phyloP scores from a whole-genome alignment of 1,140 invertebrate genomes.

The Nilaparvata lugens region DNA sequence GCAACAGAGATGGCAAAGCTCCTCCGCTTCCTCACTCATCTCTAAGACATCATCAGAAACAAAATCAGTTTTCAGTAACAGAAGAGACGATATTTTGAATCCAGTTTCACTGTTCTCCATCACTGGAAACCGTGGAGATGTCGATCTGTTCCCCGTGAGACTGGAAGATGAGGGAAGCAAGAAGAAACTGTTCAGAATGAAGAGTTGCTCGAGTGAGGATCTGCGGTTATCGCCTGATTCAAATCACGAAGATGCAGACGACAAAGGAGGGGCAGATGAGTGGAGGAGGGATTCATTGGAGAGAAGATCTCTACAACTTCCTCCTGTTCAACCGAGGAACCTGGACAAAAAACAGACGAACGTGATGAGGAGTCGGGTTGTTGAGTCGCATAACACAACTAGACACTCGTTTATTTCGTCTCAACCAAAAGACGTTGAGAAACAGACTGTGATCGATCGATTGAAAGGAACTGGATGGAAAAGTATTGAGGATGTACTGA shows the following conservation, averaged over 20 bases:
- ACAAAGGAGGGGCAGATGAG: slow-evolving; percentile 20
- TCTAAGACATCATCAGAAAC: neutral
- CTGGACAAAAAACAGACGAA: neutral
- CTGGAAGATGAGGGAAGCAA: neutral
- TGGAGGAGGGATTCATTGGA: slow-evolving; percentile 48
- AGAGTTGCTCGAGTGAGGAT: slow-evolving; percentile 18
- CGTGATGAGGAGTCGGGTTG: neutral
- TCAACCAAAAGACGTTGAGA: slow-evolving; percentile 15
- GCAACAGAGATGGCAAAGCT: neutral
- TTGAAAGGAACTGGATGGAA: slow-evolving; percentile 12
- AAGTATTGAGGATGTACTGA: slow-evolving; percentile 13
- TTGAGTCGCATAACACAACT: slow-evolving; percentile 23
- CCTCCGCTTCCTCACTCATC: neutral
- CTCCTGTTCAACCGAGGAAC: slow-evolving; percentile 29
- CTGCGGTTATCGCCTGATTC: neutral
- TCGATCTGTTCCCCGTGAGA: no score
- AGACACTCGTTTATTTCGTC: neutral
- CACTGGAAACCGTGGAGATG: neutral
- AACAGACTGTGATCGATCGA: slow-evolving; percentile 8
- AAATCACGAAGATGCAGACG: slow-evolving; percentile 5
- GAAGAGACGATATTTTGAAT: slow-evolving; percentile 11
- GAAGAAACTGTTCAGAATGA: slow-evolving; percentile 9
- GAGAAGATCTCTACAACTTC: slow-evolving; percentile 50
- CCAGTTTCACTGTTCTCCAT: neutral
- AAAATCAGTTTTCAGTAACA: neutral